phyloP scores from a whole-genome alignment of 2,797 vertebrate species.

The Iguana delicatissima region DNA sequence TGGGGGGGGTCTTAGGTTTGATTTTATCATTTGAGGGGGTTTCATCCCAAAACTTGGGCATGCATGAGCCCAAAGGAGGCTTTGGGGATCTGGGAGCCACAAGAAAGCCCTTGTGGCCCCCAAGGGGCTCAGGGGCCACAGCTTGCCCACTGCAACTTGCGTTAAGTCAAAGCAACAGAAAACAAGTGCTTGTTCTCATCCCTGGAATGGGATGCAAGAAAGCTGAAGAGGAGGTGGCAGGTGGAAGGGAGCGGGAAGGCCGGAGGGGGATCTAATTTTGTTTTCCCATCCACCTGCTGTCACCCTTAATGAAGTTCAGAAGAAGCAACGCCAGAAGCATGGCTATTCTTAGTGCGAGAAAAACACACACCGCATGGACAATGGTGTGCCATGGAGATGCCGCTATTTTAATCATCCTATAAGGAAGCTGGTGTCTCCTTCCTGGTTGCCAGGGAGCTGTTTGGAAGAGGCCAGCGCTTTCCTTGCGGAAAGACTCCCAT shows the following conservation, averaged over 20 bases:
- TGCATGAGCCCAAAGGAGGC: too few species aligned
- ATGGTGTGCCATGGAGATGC: background rate
- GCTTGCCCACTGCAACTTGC: too few species aligned
- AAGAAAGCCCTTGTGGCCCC: too few species aligned
- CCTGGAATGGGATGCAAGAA: too few species aligned
- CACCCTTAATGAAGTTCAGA: background rate
- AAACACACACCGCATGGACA: background rate
- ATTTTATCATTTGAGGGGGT: too few species aligned
- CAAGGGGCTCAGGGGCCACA: too few species aligned
- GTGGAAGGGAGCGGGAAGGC: background rate
- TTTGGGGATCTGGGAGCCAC: too few species aligned
- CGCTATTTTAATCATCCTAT: background rate
- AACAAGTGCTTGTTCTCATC: too few species aligned
- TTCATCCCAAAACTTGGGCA: too few species aligned
- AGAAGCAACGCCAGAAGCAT: rapidly evolving
- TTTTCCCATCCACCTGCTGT: background rate
- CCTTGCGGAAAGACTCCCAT: background rate
- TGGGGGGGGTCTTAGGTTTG: too few species aligned
- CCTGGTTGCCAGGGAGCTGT: background rate
- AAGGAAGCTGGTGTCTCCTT: background rate
- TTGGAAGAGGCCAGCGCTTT: background rate
- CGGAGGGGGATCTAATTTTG: slow-evolving; percentile 11
- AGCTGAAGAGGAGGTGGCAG: background rate
- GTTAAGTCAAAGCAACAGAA: too few species aligned
- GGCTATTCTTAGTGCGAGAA: background rate